Conservation (phyloP, 2,797 vertebrate genomes). For the Luscinia megarhynchos region DNA sequence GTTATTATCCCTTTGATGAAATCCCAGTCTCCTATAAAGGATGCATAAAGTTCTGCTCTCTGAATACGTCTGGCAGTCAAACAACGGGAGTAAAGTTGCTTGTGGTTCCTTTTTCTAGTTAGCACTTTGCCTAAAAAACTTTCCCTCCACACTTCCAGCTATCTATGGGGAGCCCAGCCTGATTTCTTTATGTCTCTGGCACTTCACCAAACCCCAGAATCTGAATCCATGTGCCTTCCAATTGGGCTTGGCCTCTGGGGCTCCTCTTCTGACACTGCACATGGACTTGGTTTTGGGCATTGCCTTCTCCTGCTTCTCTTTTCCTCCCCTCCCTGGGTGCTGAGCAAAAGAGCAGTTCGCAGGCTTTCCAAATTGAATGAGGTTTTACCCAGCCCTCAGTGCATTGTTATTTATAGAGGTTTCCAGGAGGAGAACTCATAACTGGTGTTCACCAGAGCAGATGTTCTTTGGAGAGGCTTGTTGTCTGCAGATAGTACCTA, state of each 20-base stretch:
- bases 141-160: background rate
- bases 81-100: background rate
- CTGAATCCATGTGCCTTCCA: background rate
- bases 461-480: background rate
- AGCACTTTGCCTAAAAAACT: background rate
- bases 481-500: background rate
- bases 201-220: background rate
- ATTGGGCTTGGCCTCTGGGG: background rate
- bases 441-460: background rate
- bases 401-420: background rate
- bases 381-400: background rate
- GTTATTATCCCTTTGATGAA: constrained; percentile 54
- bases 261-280: background rate
- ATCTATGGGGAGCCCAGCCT: background rate
- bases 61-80: background rate
- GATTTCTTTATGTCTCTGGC: background rate
- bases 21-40: background rate
- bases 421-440: background rate
- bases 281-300: background rate
- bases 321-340: background rate
- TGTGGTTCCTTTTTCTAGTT: constrained; percentile 5
- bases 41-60: constrained; percentile 30
- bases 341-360: background rate
- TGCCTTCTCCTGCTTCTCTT: background rate
- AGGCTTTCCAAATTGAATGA: background rate